Evolutionary conservation across 2,888 invertebrate species (phyloP).

Genomic region (Drosophila acutilabella): DNA sequence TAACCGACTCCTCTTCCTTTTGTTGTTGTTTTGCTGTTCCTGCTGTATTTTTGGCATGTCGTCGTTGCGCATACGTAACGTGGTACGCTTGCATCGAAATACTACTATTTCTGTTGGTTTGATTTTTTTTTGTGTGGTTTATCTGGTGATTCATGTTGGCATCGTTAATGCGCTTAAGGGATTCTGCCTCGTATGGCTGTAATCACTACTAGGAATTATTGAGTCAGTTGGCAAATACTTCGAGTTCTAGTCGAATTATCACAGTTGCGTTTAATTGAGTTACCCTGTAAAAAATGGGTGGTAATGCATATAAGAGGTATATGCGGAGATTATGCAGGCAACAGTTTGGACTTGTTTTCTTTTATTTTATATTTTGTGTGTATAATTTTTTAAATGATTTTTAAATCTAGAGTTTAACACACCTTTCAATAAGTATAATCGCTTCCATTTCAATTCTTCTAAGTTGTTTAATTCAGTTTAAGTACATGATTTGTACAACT

Average conservation of each 20-base stretch:
- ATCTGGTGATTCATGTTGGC: slow-evolving; percentile 51
- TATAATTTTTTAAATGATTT: no score
- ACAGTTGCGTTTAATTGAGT: slow-evolving; percentile 3
- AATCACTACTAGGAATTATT: slow-evolving; percentile 52
- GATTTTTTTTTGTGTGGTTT: slow-evolving; percentile 9
- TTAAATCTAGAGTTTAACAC: no score
- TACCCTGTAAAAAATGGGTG: background rate
- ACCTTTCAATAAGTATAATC: no score
- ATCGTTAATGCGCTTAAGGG: slow-evolving; percentile 52
- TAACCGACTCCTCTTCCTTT: slow-evolving; percentile 4
- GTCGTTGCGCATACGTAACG: slow-evolving; percentile 71
- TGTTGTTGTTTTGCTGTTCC: slow-evolving; percentile 9
- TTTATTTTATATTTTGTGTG: no score
- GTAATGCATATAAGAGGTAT: background rate
- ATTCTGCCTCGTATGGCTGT: slow-evolving; percentile 33
- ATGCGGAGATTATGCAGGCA: background rate
- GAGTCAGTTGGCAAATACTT: slow-evolving; percentile 8
- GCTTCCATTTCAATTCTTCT: no score
- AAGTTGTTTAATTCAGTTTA: background rate
- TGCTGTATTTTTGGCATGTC: slow-evolving; percentile 66
- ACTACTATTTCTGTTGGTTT: slow-evolving; percentile 41
- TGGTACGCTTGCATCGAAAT: slow-evolving; percentile 5
- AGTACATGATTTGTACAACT: background rate
- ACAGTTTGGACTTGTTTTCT: no score
- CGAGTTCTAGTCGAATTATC: slow-evolving; percentile 16